Base-by-base conservation (phyloP, 2,113 vertebrate genomes). In the Cardinalis cardinalis region DNA sequence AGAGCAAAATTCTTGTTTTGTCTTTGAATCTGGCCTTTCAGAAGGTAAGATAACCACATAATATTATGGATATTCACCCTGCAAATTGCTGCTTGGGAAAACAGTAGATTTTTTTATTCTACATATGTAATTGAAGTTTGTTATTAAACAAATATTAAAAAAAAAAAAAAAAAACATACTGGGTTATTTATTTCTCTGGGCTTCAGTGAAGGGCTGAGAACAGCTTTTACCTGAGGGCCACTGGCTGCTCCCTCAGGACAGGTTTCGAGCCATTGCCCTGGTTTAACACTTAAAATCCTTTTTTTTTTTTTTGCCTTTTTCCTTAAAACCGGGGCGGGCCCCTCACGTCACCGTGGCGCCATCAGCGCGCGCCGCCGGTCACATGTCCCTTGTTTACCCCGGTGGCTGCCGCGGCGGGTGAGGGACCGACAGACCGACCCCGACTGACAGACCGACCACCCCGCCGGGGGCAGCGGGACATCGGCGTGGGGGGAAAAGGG, bases 191-290 rank as follows among this genome's bases (percentile, higher is more conserved):
- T 19, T 29, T 16, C 24, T 46, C 31, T 40, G 18, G 1, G 53
- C 29, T 12, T 9, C 46, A 10, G 6, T 3, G 6, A 23, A 17
- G 7, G 2, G 36, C 32, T 8, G 17, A 3, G 4, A 8, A 6
- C 24, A 4, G 11, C 4, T 26, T 26, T 31, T 12, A 40, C 34
- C 46, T 31, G 26, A 14, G 23, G 9, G 5, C 2, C 36, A 8
- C 29, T 6, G 1, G 2, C 28, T 4, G 25, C 25, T 49, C 48
- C 40, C 9, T 20, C 29, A 18, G 38, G 8, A 12, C 3, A 9
- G 0, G 8, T 12, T 1, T 2, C 4, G 2, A 8, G 0, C 1
- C 14, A 15, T 2, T 0, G 3, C 6, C 0, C 0, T 5, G 2
- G 1, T 24, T 38, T 38, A 20, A 34, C 14, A 5, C 3, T 4